phyloP scores from a whole-genome alignment of 2,888 invertebrate species.

The Orthonevra nobilis region DNA sequence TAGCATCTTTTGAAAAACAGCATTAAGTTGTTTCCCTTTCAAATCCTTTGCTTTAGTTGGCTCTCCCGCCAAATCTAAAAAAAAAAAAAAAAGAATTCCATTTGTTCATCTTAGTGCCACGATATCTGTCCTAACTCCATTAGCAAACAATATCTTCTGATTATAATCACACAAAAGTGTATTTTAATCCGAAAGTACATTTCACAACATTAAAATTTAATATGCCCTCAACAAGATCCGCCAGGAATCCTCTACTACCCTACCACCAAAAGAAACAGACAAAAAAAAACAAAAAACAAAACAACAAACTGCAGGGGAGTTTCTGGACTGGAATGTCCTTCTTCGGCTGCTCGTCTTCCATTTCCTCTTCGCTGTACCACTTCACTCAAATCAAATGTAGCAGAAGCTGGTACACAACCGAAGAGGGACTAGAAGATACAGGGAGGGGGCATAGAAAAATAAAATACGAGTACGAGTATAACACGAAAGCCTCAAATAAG shows the following conservation, averaged over 20 bases:
- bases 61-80: too few species aligned
- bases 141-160: slow-evolving; percentile 68
- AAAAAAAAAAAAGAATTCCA: slow-evolving; percentile 57
- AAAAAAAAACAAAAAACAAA: slow-evolving; percentile 11
- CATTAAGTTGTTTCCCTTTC: too few species aligned
- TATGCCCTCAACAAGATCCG: slow-evolving; percentile 64
- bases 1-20: too few species aligned
- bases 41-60: too few species aligned
- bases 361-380: slow-evolving; percentile 1
- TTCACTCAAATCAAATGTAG: slow-evolving; percentile 67
- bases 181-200: slow-evolving; percentile 68
- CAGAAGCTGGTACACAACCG: slow-evolving; percentile 56
- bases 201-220: slow-evolving; percentile 69
- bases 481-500: slow-evolving; percentile 41
- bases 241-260: slow-evolving; percentile 28
- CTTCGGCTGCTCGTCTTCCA: background rate
- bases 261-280: background rate
- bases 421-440: slow-evolving; percentile 12
- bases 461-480: slow-evolving; percentile 6
- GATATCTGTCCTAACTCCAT: slow-evolving; percentile 66
- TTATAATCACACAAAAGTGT: slow-evolving; percentile 71
- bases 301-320: too few species aligned
- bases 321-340: slow-evolving; percentile 36
- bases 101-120: slow-evolving; percentile 13
- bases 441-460: slow-evolving; percentile 1